phyloP scores from a whole-genome alignment of 2,113 vertebrate genomes.

The Meleagris gallopavo region DNA sequence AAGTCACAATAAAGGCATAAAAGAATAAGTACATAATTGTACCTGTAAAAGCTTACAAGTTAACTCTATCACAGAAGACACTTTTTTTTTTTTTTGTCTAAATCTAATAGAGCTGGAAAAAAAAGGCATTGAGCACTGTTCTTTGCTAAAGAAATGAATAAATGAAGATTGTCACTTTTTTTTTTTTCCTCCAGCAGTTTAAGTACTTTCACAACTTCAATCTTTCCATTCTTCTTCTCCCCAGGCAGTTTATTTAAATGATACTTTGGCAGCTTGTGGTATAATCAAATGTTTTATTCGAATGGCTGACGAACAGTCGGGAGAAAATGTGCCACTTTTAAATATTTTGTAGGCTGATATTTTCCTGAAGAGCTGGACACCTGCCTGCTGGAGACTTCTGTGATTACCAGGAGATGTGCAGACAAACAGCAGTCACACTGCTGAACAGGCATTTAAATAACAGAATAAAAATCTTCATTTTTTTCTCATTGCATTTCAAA shows the following conservation, averaged over 20 bases:
- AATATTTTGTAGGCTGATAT: neutral
- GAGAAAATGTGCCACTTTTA: constrained; percentile 1
- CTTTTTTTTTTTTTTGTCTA: neutral
- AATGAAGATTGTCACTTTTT: neutral
- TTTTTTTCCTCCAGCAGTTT: neutral
- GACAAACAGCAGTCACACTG: neutral
- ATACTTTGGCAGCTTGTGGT: neutral
- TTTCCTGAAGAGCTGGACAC: constrained; percentile 35
- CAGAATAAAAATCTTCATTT: constrained; percentile 33
- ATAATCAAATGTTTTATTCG: neutral
- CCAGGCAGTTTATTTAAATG: neutral
- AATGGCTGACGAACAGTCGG: neutral
- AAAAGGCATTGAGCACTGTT: neutral
- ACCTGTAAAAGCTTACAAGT: neutral
- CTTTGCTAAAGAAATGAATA: neutral
- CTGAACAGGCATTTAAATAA: constrained; percentile 34
- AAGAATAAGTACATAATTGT: neutral
- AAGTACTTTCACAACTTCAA: neutral
- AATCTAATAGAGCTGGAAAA: neutral
- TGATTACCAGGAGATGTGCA: neutral
- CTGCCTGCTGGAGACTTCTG: constrained; percentile 20
- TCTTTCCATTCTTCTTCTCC: neutral
- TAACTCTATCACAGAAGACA: neutral
- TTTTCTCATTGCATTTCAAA: constrained; percentile 25
- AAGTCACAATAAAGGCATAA: neutral